Evolutionary conservation across 2,888 invertebrate genomes (phyloP), one percentile per base, ranked within the genome.

Genomic region (Priocnemis perturbator): DNA sequence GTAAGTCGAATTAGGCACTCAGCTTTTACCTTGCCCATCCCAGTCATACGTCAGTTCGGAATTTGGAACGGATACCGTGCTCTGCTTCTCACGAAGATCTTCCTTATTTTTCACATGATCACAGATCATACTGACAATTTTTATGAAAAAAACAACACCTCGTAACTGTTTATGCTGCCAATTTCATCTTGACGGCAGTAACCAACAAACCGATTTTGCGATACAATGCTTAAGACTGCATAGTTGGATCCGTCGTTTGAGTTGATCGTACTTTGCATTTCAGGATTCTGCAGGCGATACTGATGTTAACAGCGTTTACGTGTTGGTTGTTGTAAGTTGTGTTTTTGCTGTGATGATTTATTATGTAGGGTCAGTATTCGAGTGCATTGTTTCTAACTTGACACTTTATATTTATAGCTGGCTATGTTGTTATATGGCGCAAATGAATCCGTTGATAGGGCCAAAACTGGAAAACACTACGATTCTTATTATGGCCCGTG

Each of bases 361-460:
- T 44, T 47, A 44, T 21, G 26, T 26, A 26, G 26, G 5, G 5
- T 15, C 50, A 20, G 56, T 53, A 20, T 9, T 5, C 26, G n/a
- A 65, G 30, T 50, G 20, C 17, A 37, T 26, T 3, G 26, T 48
- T 15, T 23, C 48, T 55, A 2, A 26, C 3, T 26, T 26, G n/a
- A n/a, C n/a, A n/a, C 5, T 26, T 26, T 5, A 26, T 5, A 3
- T 26, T 26, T 26, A 5, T 5, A 95, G 95, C 90, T 97, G 97
- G 97, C 90, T 97, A 79, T 96, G 96, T 85, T 96, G 96, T 79
- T 97, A 97, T 87, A 94, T 97, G 94, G 94, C 96, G 3, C 97
- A 97, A 90, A 96, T 97, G 96, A 97, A 97, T 90, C 97, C 97
- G 0, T 90, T 97, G 63, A 94, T 97, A 76, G 97, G 97, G 30